Percentiles rank a stretch among this genome's conserved stretches.
phyloP scores from a whole-genome alignment of 2,797 vertebrate genomes.

The Nasua narica region DNA sequence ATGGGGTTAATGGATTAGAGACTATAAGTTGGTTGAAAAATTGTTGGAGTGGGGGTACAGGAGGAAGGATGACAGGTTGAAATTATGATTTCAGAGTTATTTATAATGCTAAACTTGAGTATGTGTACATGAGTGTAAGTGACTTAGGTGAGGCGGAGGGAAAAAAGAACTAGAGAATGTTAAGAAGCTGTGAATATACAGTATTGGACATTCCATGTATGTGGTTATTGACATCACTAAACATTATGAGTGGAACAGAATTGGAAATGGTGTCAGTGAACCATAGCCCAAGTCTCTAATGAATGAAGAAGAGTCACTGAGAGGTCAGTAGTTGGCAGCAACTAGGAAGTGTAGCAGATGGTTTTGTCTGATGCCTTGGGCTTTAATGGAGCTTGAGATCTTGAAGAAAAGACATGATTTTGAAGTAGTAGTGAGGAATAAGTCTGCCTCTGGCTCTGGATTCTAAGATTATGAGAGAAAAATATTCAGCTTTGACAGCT shows the following conservation, averaged over 20 bases:
- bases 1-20: not conserved
- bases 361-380: not conserved
- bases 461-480: not conserved
- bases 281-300: not conserved
- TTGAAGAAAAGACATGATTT: not conserved
- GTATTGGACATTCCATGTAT: not conserved
- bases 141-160: not conserved
- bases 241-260: not conserved
- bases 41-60: not conserved
- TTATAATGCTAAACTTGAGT: not conserved
- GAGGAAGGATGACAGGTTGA: not conserved
- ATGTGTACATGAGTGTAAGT: not conserved
- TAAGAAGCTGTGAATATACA: not conserved
- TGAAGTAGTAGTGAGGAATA: not conserved
- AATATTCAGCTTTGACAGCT: not conserved
- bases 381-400: not conserved
- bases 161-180: not conserved
- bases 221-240: not conserved
- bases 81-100: not conserved
- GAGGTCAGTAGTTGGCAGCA: not conserved
- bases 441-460: not conserved
- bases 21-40: not conserved
- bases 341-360: not conserved
- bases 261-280: not conserved
- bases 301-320: not conserved